phyloP scores from a whole-genome alignment of 2,113 vertebrate species.

The Strix uralensis region DNA sequence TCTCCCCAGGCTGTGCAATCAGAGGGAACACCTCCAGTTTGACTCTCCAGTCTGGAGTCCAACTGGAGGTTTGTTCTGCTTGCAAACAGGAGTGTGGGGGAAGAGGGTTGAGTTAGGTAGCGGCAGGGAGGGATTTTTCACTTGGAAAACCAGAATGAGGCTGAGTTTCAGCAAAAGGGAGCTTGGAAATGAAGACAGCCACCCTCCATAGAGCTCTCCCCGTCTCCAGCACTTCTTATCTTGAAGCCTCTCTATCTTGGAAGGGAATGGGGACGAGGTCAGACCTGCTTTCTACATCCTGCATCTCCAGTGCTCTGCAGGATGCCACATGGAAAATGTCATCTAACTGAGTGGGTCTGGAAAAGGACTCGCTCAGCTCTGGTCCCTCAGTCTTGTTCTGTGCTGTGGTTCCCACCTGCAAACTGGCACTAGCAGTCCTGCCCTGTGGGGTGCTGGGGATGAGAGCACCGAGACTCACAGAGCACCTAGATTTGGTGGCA shows the following conservation, averaged over 20 bases:
- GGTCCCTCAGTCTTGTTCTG: not conserved
- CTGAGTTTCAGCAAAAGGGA: not conserved
- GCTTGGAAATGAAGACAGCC: not conserved
- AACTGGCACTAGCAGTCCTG: not conserved
- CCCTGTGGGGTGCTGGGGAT: not conserved
- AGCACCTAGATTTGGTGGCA: rapidly evolving
- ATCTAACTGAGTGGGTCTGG: not conserved
- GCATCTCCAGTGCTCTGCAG: not conserved
- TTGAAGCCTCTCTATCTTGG: not conserved
- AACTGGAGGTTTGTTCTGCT: not conserved
- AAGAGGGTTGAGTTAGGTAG: not conserved
- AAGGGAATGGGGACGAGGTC: not conserved
- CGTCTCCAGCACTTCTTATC: not conserved
- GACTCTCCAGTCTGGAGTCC: not conserved
- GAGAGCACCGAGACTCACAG: not conserved
- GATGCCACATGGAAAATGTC: not conserved
- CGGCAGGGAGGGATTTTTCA: not conserved
- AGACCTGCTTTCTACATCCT: not conserved
- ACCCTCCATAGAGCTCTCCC: not conserved
- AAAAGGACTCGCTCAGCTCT: not conserved
- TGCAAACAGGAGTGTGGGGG: not conserved
- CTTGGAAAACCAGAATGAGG: not conserved
- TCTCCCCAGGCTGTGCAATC: not conserved
- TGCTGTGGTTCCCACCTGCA: not conserved
- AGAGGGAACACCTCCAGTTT: not conserved